phyloP scores from a whole-genome alignment of 2,113 vertebrate species.

The Meles meles region DNA sequence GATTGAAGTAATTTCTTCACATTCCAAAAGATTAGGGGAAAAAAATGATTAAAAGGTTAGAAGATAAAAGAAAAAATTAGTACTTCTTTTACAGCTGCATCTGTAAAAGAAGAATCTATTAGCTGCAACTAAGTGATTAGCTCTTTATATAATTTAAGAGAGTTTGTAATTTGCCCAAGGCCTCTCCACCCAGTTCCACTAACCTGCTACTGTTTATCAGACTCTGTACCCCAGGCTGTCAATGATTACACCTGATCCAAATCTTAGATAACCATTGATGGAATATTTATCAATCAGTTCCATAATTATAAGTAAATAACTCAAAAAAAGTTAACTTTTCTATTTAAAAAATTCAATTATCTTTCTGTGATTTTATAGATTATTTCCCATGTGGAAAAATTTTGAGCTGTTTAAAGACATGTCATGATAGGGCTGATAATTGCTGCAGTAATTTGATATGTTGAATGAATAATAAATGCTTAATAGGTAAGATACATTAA shows the following conservation, averaged over 20 bases:
- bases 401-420: background rate
- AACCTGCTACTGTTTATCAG: background rate
- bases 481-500: background rate
- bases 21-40: background rate
- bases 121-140: background rate
- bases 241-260: background rate
- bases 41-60: background rate
- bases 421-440: background rate
- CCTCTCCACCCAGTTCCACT: background rate
- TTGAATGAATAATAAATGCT: background rate
- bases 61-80: background rate
- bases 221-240: background rate
- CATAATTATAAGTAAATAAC: background rate
- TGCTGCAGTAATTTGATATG: background rate
- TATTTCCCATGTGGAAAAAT: background rate
- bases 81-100: background rate
- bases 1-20: background rate
- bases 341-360: background rate
- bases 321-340: background rate
- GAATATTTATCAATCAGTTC: background rate
- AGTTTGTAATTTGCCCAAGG: background rate
- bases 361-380: background rate
- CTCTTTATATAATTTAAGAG: background rate
- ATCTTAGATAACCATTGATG: background rate
- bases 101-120: no score